Percentiles rank a stretch among this genome's conserved stretches.
phyloP scores from a whole-genome alignment of 2,113 vertebrate genomes.

The Stigmatopora argus region DNA sequence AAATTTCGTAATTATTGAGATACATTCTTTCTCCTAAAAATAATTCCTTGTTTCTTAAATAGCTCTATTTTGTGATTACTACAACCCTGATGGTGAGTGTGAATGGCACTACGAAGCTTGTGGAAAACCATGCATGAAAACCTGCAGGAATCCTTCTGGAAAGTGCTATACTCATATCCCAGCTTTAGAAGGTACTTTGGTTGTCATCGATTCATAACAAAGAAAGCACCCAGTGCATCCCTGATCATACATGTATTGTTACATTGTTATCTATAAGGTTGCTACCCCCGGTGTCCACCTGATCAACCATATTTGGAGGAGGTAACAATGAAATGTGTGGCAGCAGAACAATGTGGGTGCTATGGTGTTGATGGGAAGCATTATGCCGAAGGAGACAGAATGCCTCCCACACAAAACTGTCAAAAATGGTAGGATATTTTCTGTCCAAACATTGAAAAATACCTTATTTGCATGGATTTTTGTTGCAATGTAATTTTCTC shows the following conservation, averaged over 20 bases:
- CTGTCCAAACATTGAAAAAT: not conserved
- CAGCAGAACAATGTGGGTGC: constrained; percentile 61
- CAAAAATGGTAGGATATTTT: constrained; percentile 72
- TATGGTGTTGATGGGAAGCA: constrained; percentile 69
- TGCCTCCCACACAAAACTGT: constrained; percentile 71
- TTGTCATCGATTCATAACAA: not conserved
- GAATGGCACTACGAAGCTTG: constrained; percentile 88
- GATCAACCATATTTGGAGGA: constrained; percentile 78
- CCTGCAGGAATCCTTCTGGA: constrained; percentile 80
- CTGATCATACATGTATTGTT: not conserved
- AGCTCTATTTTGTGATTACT: constrained; percentile 91
- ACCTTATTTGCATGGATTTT: not conserved
- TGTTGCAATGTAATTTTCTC: not conserved
- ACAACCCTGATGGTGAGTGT: constrained; percentile 79
- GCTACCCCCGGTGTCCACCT: constrained; percentile 81
- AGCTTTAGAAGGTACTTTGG: constrained; percentile 78
- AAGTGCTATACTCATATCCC: constrained; percentile 70
- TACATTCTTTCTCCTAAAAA: not conserved
- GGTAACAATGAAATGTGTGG: constrained; percentile 78
- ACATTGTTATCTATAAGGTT: constrained; percentile 67
- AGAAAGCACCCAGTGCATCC: not conserved
- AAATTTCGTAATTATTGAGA: not conserved
- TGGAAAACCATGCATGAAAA: constrained; percentile 78
- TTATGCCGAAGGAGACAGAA: constrained; percentile 62
- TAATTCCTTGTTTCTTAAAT: constrained; percentile 9